Conservation (phyloP, 2,113 vertebrate genomes). For the Actenoides lindsayi region DNA sequence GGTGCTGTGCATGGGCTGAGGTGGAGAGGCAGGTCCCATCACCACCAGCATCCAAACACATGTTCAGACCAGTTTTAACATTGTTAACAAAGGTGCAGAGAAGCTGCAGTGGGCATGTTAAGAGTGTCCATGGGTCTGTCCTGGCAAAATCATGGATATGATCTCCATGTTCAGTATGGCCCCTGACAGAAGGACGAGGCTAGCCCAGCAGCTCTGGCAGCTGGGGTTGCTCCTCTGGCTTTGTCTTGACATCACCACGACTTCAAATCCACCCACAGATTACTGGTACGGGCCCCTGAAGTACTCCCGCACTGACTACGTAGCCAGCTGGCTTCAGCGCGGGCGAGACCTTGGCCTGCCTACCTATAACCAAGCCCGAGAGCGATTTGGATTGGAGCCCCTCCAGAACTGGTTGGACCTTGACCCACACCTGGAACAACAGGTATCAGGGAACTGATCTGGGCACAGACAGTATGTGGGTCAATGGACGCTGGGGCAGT, state of each 20-base stretch:
- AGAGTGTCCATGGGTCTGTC: accelerated
- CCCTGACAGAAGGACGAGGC: background rate
- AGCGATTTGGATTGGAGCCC: slow-evolving; percentile 72
- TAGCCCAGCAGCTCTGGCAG: background rate
- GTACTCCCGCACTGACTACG: slow-evolving; percentile 86
- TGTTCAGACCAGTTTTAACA: accelerated
- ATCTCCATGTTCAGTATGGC: background rate
- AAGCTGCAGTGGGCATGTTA: background rate
- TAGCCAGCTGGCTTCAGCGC: slow-evolving; percentile 87
- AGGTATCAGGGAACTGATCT: slow-evolving; percentile 38
- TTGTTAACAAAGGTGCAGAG: background rate
- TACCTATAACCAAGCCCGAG: slow-evolving; percentile 81
- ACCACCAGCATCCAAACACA: background rate
- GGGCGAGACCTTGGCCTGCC: slow-evolving; percentile 90
- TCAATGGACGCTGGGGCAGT: background rate
- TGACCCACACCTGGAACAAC: slow-evolving; percentile 63
- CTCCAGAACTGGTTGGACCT: slow-evolving; percentile 79
- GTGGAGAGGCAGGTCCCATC: slow-evolving; percentile 23
- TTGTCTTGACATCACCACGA: background rate
- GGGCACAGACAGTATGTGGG: background rate
- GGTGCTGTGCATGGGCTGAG: background rate
- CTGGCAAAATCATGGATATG: background rate
- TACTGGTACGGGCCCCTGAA: slow-evolving; percentile 91
- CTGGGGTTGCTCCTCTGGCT: background rate
- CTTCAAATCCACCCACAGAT: slow-evolving; percentile 71